Percentiles rank a stretch among this genome's conserved stretches.
phyloP scores from a whole-genome alignment of 2,113 vertebrate genomes.

The Chrysochloris asiatica region DNA sequence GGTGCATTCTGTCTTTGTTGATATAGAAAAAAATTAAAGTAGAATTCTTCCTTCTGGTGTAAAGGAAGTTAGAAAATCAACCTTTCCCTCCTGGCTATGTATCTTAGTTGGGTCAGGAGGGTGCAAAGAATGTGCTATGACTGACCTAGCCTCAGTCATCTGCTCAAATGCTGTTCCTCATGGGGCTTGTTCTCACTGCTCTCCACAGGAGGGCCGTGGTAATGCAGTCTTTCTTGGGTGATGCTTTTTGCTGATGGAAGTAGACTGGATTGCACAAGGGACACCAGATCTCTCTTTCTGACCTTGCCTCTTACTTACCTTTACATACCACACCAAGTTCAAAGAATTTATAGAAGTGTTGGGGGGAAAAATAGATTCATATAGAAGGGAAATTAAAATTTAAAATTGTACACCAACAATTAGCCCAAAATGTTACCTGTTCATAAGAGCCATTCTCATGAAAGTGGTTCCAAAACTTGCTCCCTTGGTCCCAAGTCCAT shows the following conservation, averaged over 20 bases:
- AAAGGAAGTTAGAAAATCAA: not conserved
- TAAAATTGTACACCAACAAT: not conserved
- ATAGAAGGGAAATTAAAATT: not conserved
- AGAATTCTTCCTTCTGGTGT: not conserved
- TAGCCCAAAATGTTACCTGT: not conserved
- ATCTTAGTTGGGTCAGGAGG: not conserved
- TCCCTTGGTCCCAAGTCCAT: not conserved
- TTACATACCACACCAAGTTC: not conserved
- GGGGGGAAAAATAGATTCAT: not conserved
- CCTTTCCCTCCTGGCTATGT: not conserved
- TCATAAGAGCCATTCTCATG: not conserved
- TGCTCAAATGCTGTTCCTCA: not conserved
- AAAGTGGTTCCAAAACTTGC: not conserved
- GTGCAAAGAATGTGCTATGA: not conserved
- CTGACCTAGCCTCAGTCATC: not conserved
- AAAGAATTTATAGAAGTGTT: not conserved
- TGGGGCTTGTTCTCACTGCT: not conserved
- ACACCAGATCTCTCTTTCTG: not conserved
- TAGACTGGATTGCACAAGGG: not conserved
- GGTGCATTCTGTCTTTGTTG: not conserved
- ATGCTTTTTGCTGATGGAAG: not conserved
- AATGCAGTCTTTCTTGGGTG: not conserved
- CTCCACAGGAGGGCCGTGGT: too few species aligned
- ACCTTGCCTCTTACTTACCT: not conserved
- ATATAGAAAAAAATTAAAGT: not conserved